Conservation (phyloP, 2,797 vertebrate genomes). For the Onychomys leucogaster region DNA sequence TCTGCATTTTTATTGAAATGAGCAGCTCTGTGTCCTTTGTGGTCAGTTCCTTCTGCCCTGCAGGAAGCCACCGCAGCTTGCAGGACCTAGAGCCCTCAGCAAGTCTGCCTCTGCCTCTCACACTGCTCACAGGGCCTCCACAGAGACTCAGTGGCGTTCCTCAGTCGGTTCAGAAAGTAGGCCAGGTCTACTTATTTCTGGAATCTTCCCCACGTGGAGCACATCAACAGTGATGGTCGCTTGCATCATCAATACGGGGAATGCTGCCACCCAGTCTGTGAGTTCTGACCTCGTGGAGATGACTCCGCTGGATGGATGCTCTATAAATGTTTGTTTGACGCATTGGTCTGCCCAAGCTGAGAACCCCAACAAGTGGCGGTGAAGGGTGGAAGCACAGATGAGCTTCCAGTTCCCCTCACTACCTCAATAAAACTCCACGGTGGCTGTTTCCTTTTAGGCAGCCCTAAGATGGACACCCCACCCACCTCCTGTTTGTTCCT, state of each 20-base stretch:
- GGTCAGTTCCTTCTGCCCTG: neutral
- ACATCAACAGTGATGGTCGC: neutral
- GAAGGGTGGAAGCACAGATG: too few species aligned
- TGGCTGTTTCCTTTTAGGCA: neutral
- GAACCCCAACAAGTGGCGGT: neutral
- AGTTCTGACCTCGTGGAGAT: neutral
- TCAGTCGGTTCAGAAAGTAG: neutral
- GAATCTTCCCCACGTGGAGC: neutral
- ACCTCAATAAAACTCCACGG: neutral
- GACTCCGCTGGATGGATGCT: neutral
- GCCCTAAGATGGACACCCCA: neutral
- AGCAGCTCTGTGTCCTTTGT: neutral
- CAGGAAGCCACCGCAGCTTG: neutral
- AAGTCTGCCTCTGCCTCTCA: neutral
- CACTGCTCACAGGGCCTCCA: neutral
- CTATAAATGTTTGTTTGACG: neutral
- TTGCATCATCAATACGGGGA: neutral
- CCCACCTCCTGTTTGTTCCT: neutral
- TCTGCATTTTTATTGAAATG: neutral
- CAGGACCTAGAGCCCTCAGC: neutral
- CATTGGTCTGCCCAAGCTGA: rapidly evolving
- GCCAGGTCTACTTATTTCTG: neutral
- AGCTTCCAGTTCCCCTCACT: neutral
- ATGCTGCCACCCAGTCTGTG: neutral
- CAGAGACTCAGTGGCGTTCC: neutral